phyloP scores from a whole-genome alignment of 2,888 invertebrate genomes.

The Toxonevra muliebris region DNA sequence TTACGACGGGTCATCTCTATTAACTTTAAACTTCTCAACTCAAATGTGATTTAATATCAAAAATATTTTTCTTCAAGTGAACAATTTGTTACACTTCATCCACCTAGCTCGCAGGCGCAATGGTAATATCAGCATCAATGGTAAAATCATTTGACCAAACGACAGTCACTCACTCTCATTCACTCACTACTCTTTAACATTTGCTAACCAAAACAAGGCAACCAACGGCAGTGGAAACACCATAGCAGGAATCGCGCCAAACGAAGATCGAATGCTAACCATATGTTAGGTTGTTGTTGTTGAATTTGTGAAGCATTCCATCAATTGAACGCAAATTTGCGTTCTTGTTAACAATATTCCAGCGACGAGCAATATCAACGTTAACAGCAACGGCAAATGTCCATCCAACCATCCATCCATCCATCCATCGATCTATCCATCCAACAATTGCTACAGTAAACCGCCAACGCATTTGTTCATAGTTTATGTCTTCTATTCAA shows the following conservation, averaged over 20 bases:
- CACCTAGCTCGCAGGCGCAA: background rate
- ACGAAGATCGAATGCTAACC: slow-evolving; percentile 41
- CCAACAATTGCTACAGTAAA: too few relatives aligned
- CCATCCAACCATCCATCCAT: too few relatives aligned
- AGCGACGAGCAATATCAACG: slow-evolving; percentile 1
- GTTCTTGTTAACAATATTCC: slow-evolving; percentile 33
- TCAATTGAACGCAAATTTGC: slow-evolving; percentile 40
- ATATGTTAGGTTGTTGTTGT: slow-evolving; percentile 36
- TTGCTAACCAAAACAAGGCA: background rate
- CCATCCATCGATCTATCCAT: too few relatives aligned
- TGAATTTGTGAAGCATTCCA: slow-evolving; percentile 39
- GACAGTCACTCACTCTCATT: slow-evolving; percentile 12
- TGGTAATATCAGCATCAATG: slow-evolving; percentile 13
- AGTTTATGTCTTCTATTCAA: background rate
- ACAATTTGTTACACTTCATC: slow-evolving; percentile 19
- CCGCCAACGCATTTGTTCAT: slow-evolving; percentile 25
- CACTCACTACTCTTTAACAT: slow-evolving; percentile 4
- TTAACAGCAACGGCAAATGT: background rate
- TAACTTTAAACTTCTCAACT: background rate
- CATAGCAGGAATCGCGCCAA: background rate
- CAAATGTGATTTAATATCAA: background rate
- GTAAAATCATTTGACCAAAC: background rate
- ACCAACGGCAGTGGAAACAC: too few relatives aligned
- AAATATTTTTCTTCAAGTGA: slow-evolving; percentile 15
- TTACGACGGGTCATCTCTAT: too few relatives aligned